A percentile compares a stretch with the other conserved stretches of the same genome.
Conservation (phyloP, 2,888 invertebrate species). For the Smittia sp. region DNA sequence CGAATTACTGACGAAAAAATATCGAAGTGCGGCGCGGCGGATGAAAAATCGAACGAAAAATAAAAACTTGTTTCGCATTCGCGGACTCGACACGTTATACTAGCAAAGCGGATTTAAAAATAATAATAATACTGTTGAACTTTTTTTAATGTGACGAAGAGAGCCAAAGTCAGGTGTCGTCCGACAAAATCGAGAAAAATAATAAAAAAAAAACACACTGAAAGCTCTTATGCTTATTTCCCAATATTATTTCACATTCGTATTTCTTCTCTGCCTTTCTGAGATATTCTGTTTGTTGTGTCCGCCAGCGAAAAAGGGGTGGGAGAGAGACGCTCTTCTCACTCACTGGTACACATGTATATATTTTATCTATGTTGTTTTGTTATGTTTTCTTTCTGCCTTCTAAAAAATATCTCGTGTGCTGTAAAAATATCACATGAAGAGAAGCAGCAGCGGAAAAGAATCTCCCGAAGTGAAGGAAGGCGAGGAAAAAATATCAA, state of each 20-base stretch:
- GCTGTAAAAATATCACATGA: conserved; percentile 31
- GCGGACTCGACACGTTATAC: conserved; percentile 41
- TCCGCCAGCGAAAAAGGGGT: conserved; percentile 18
- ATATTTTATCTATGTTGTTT: conserved; percentile 34
- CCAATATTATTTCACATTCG: conserved; percentile 41
- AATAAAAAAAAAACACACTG: conserved; percentile 32
- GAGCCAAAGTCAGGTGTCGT: conserved; percentile 42
- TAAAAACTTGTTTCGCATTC: conserved; percentile 40
- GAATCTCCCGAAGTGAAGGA: background rate
- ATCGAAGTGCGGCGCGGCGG: background rate
- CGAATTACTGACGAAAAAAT: conserved; percentile 5
- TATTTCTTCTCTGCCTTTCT: conserved; percentile 15
- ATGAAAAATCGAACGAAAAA: conserved; percentile 19
- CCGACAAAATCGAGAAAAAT: conserved; percentile 40
- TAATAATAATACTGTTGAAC: conserved; percentile 42
- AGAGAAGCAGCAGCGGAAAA: background rate
- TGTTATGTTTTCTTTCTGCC: background rate
- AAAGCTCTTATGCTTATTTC: conserved; percentile 41
- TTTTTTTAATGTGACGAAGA: conserved; percentile 41
- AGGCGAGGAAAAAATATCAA: conserved; percentile 18
- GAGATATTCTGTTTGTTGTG: conserved; percentile 18
- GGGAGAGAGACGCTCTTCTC: conserved; percentile 38
- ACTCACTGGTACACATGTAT: conserved; percentile 7
- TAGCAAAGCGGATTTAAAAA: conserved; percentile 40
- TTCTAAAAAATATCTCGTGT: background rate